Conservation (phyloP, 2,888 invertebrate genomes). For the Globia sparganii region DNA sequence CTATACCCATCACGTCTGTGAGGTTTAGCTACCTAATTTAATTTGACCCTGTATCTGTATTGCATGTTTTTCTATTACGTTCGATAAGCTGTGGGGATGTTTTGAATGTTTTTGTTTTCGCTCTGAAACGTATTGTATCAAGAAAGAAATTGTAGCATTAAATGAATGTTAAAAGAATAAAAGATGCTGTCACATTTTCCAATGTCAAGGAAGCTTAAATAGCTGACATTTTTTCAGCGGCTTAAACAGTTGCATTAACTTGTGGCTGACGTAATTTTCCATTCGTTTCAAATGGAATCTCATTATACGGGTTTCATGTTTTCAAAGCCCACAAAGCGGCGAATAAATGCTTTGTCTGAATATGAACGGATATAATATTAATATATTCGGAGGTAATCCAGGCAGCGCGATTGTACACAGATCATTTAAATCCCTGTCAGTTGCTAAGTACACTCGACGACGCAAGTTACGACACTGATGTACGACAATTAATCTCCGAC, state of each 20-base stretch:
- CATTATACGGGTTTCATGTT: constrained; percentile 21
- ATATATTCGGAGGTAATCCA: constrained; percentile 61
- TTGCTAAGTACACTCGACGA: constrained; percentile 40
- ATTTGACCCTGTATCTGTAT: constrained; percentile 13
- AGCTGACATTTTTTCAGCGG: constrained; percentile 7
- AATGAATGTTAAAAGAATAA: constrained; percentile 16
- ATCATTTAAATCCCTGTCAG: constrained; percentile 61
- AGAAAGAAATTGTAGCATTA: constrained; percentile 16
- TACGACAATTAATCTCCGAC: constrained; percentile 57
- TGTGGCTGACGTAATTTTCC: constrained; percentile 6
- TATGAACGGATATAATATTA: constrained; percentile 49
- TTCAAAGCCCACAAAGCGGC: constrained; percentile 30
- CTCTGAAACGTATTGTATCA: constrained; percentile 4
- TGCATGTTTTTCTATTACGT: constrained; percentile 18
- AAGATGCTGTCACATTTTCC: constrained; percentile 3
- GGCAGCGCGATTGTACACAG: constrained; percentile 41
- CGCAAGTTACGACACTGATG: constrained; percentile 55
- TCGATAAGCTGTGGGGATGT: constrained; percentile 9
- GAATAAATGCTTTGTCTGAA: constrained; percentile 50
- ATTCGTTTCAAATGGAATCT: constrained; percentile 31
- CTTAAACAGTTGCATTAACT: constrained; percentile 15
- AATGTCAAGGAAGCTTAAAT: constrained; percentile 14
- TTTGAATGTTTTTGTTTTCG: constrained; percentile 18
- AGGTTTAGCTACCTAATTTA: background rate
- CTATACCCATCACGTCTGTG: background rate